Base-by-base conservation (phyloP, 1,140 invertebrate genomes). In the Ostrea denselamellosa region DNA sequence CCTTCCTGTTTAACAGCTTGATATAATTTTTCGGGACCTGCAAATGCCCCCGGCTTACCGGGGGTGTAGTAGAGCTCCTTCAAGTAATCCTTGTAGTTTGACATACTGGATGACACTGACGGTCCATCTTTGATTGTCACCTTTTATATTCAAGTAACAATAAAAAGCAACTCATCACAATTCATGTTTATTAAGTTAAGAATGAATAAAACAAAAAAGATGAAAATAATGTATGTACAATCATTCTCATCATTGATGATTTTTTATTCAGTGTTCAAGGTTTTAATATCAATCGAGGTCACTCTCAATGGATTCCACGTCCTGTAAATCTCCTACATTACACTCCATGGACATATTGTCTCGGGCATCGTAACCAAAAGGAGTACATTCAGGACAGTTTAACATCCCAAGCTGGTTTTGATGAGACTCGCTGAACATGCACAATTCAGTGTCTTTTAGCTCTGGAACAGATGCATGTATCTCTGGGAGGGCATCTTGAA, bases 391-490 rank as follows among this genome's bases (percentile, higher is more conserved):
- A 0, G 65, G n/a, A 88, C 83, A 85, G 9, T 14, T 52, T 14
- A 85, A 44, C 84, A 54, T 65, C 62, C 68, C 65, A 44, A 58
- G 8, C 8, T 82, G 44, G 54, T 88, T 85, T 8, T 85, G 28
- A 58, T 88, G 87, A 25, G 84, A 85, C 12, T 85, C 28, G n/a
- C 51, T 51, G 5, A 65, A 58, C 12, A 83, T 88, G 34, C 68
- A 85, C 0, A 85, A n/a, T 83, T 83, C 52, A 0, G 83, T 19
- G 0, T 58, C 22, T 44, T 85, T 84, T 9, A 88, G 68, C 81
- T 88, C 87, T 44, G 83, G 87, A 58, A 85, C 68, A 62, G 52
- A 88, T 5, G 85, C 83, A 83, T 83, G 82, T 34, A 83, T 83
- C n/a, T 83, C 52, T 53, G 65, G 28, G 58, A 87, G 7, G 22